Conservation (phyloP, 2,888 invertebrate genomes). For the Mantis religiosa region DNA sequence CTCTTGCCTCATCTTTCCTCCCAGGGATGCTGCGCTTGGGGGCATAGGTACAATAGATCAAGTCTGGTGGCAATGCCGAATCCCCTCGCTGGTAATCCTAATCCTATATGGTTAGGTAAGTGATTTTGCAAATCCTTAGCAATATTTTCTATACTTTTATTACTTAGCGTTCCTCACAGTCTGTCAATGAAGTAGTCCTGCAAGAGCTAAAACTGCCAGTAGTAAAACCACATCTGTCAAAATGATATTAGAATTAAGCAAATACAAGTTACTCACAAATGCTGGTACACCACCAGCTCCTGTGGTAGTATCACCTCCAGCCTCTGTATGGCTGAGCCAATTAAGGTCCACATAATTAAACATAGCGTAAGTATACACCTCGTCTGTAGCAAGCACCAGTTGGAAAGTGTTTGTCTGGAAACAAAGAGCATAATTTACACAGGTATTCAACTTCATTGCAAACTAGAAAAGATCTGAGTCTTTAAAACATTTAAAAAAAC, state of each 20-base stretch:
- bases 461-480: background rate
- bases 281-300: conserved; percentile 87
- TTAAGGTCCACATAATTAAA: conserved; percentile 89
- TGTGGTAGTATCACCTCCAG: conserved; percentile 80
- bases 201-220: background rate
- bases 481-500: too few relatives aligned
- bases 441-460: background rate
- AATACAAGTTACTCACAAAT: conserved; percentile 58
- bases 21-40: too few relatives aligned
- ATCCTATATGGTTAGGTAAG: too few relatives aligned
- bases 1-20: too few relatives aligned
- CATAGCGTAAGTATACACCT: conserved; percentile 89
- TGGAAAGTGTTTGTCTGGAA: conserved; percentile 92
- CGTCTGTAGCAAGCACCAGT: conserved; percentile 87
- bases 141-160: too few relatives aligned
- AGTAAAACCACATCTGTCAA: too few relatives aligned
- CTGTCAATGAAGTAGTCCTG: too few relatives aligned
- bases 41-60: too few relatives aligned
- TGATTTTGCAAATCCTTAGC: too few relatives aligned
- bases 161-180: too few relatives aligned
- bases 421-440: conserved; percentile 1
- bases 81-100: too few relatives aligned
- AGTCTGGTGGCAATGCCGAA: too few relatives aligned
- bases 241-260: background rate
- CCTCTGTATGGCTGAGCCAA: conserved; percentile 89